Conservation (phyloP, 1,140 invertebrate genomes). For the Eumaeus atala region DNA sequence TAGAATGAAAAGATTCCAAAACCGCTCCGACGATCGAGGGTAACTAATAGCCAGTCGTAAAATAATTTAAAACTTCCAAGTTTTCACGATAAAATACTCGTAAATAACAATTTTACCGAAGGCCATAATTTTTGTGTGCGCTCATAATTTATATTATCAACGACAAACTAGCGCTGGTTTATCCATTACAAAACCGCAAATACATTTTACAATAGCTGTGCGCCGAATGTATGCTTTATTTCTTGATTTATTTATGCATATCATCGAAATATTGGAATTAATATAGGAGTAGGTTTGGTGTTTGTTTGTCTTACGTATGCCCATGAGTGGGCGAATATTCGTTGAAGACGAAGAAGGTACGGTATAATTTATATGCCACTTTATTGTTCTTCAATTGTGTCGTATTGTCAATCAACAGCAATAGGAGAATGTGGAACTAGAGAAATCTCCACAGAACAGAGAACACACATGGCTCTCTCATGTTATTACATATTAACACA, state of each 20-base stretch:
- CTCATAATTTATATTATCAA: slow-evolving; percentile 8
- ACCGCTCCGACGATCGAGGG: no score
- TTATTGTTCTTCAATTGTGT: slow-evolving; percentile 1
- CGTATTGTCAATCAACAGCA: background rate
- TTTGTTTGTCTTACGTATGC: no score
- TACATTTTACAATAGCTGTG: background rate
- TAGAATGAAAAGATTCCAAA: no score
- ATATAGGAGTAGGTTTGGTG: no score
- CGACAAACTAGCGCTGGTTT: background rate
- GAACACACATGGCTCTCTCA: no score
- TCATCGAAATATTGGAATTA: background rate
- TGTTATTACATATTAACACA: no score
- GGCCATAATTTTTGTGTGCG: slow-evolving; percentile 1
- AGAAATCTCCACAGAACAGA: no score
- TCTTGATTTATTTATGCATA: background rate
- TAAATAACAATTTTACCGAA: slow-evolving; percentile 7
- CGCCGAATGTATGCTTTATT: background rate
- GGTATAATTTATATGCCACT: background rate
- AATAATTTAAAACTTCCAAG: background rate
- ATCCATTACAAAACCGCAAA: background rate
- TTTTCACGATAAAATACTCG: background rate
- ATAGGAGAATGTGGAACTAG: no score
- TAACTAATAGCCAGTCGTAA: background rate
- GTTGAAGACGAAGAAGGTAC: no score
- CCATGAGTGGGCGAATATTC: no score